A percentile compares a stretch with the other conserved stretches of the same genome.
phyloP scores from a whole-genome alignment of 2,888 invertebrate species.

The Eumerus sabulonum region DNA sequence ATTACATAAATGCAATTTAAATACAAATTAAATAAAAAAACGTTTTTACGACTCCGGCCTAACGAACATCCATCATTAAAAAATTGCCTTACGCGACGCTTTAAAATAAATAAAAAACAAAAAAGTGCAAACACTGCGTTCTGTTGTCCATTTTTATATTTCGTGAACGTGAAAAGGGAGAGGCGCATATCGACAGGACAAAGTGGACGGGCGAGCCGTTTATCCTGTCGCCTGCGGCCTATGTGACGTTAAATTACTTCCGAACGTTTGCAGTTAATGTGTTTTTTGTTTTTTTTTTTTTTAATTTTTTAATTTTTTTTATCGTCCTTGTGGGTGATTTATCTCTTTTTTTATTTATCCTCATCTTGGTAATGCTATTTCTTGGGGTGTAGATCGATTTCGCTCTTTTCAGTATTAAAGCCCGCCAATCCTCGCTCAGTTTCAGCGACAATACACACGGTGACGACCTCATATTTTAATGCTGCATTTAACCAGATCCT shows the following conservation, averaged over 20 bases:
- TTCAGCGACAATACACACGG: constrained; percentile 20
- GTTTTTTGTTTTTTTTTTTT: constrained; percentile 23
- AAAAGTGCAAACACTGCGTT: constrained; percentile 27
- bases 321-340: background rate
- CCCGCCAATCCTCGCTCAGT: constrained; percentile 41
- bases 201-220: constrained; percentile 28
- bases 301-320: background rate
- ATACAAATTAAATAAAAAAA: background rate
- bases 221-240: constrained; percentile 33
- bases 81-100: constrained; percentile 30
- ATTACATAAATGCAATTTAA: background rate
- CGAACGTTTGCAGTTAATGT: constrained; percentile 50
- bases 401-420: constrained; percentile 1
- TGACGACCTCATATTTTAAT: constrained; percentile 51
- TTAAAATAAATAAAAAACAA: no score
- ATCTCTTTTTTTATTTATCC: background rate
- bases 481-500: constrained; percentile 55
- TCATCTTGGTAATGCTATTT: constrained; percentile 24
- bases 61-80: constrained; percentile 17
- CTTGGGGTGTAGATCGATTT: no score
- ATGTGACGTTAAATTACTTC: constrained; percentile 56
- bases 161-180: constrained; percentile 37
- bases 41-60: no score
- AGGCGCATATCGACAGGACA: background rate
- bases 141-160: constrained; percentile 8